Conservation (phyloP, 2,797 vertebrate species). For the Acomys russatus region DNA sequence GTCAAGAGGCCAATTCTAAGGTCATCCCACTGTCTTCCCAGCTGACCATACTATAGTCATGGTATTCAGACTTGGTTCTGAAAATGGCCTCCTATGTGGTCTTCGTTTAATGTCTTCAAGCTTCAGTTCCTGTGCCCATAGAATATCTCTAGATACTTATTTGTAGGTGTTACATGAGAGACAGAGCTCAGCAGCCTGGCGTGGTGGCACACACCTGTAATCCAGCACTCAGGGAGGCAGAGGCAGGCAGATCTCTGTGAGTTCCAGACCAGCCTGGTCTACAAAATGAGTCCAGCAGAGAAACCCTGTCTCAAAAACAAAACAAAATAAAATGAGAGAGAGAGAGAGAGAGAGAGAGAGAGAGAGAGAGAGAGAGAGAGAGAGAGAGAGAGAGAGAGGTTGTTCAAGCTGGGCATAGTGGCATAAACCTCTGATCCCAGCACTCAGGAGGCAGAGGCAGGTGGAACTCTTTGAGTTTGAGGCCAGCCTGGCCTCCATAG, state of each 20-base stretch:
- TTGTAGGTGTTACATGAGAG: neutral
- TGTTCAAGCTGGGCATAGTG: neutral
- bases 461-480: neutral
- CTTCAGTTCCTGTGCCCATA: neutral
- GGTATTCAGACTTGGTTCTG: neutral
- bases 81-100: neutral
- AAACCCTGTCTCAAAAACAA: too few species aligned
- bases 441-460: neutral
- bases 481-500: neutral
- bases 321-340: too few species aligned
- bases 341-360: too few species aligned
- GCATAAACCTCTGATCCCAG: neutral
- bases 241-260: neutral
- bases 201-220: neutral
- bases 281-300: neutral
- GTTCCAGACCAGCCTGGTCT: neutral
- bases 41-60: neutral
- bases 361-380: too few species aligned
- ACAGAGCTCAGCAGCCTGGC: neutral
- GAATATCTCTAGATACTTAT: neutral
- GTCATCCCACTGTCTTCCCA: neutral
- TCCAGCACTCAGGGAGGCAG: neutral
- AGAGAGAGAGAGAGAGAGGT: too few species aligned
- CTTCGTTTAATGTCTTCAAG: neutral
- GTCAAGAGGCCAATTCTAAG: neutral